Percentiles rank a stretch among this genome's conserved stretches.
These are phyloP conservation scores for Trididemnum miniatum DNA, from an alignment of 23 tunicate genomes.

Conservation along the genomic window DNA sequence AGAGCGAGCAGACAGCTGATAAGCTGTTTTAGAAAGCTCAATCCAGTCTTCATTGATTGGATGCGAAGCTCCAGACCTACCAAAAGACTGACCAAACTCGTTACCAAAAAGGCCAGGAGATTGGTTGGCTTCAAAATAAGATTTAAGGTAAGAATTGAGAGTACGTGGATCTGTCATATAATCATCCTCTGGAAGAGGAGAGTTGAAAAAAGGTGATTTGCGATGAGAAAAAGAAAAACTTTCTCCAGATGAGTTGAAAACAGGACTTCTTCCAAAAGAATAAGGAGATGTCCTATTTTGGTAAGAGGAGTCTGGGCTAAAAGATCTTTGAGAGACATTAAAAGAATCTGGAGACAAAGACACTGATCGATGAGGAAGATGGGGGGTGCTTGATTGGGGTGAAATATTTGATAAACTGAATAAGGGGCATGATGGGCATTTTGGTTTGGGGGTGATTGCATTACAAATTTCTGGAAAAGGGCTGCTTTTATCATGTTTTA, in stretches of 20 bases:
- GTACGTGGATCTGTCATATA: constrained; percentile 58
- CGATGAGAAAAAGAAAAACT: constrained; percentile 26
- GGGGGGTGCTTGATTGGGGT: neutral
- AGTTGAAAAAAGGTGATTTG: constrained; percentile 38
- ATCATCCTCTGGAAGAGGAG: constrained; percentile 44
- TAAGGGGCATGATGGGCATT: neutral
- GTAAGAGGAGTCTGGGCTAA: neutral
- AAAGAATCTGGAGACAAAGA: neutral
- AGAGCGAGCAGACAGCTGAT: constrained; percentile 48
- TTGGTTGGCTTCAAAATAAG: constrained; percentile 34
- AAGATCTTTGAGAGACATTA: neutral
- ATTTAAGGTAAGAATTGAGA: constrained; percentile 36
- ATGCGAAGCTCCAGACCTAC: neutral
- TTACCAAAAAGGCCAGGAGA: neutral
- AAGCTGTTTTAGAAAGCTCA: neutral
- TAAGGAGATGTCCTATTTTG: constrained; percentile 17
- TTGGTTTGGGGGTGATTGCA: neutral
- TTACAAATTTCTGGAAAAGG: neutral
- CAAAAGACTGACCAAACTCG: neutral
- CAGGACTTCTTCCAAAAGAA: constrained; percentile 13
- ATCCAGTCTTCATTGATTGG: neutral
- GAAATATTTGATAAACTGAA: neutral
- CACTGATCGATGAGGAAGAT: neutral
- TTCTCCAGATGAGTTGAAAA: constrained; percentile 51
- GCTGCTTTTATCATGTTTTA: constrained; percentile 9